phyloP scores from a whole-genome alignment of 2,888 invertebrate species.

The Clepsis dumicolana region DNA sequence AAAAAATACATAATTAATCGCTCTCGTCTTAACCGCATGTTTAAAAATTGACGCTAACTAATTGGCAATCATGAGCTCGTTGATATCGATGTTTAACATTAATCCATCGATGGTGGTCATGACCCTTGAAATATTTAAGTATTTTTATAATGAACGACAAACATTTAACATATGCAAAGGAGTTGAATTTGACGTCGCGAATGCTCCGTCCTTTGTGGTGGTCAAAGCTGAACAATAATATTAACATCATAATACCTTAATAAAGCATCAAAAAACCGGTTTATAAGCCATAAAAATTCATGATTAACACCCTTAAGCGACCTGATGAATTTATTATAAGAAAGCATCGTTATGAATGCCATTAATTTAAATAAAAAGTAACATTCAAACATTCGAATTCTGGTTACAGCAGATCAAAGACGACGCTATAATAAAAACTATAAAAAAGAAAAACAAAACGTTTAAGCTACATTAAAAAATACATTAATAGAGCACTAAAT shows the following conservation, averaged over 20 bases:
- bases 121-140: conserved; percentile 44
- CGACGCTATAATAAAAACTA: conserved; percentile 58
- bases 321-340: conserved; percentile 53
- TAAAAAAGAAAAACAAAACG: conserved; percentile 74
- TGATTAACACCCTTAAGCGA: conserved; percentile 46
- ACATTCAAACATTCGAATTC: conserved; percentile 33
- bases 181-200: conserved; percentile 48
- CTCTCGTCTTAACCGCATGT: conserved; percentile 26
- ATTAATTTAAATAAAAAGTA: conserved; percentile 39
- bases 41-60: conserved; percentile 38
- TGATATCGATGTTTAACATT: conserved; percentile 45
- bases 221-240: conserved; percentile 67
- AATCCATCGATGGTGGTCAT: conserved; percentile 43
- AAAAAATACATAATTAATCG: conserved; percentile 23
- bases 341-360: conserved; percentile 49
- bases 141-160: conserved; percentile 67
- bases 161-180: conserved; percentile 58
- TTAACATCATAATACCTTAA: conserved; percentile 58
- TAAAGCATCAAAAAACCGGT: conserved; percentile 52
- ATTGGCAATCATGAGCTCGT: conserved; percentile 38
- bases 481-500: conserved; percentile 76
- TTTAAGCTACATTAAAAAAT: conserved; percentile 77
- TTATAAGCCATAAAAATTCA: conserved; percentile 59
- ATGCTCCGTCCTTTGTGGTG: conserved; percentile 55
- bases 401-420: conserved; percentile 58